Base-by-base conservation (phyloP, 1,140 invertebrate genomes). In the Carposina sasakii region DNA sequence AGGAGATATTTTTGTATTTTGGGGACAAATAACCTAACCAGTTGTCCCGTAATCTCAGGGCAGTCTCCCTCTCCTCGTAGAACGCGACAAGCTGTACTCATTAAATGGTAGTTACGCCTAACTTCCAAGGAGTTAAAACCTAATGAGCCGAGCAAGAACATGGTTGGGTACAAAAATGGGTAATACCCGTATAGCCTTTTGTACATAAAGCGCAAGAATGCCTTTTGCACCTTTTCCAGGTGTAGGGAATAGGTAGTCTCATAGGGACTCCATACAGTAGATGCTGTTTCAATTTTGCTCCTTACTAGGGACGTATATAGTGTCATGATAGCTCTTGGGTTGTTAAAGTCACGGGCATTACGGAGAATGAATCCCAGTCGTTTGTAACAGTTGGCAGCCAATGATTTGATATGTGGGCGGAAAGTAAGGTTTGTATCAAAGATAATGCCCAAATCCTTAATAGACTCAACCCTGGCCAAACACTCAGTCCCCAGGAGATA, bases 161-260 rank as follows among this genome's bases (percentile, higher is more conserved):
- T 33, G 9, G 31, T 33, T 15, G 31, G 31, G 15, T 33, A 33
- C 3, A 33, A 13, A 13, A 10, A 33, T 15, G 31, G 31, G n/a
- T 33, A 33, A 13, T 33, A 33, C 3, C 31, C 31, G 31, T 33
- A 33, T 10, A 33, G 9, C 15, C 15, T 33, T 13, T 33, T 33
- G 13, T 33, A 10, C 15, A 33, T 8, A 33, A 42, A 28, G 13
- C 41, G 4, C 0, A 43, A 10, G 24, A 43, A 43, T 9, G 41
- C 41, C 19, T 43, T 43, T 30, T 43, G 24, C 2, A 43, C 41
- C 16, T 43, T 43, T 15, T 43, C 41, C n/a, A 43, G 16, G 4
- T 28, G 16, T 19, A 30, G 19, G 1, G 24, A 2, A n/a, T 43
- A 43, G 2, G 13, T 30, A 26, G 2, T 6, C 20, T 43, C 41